Evolutionary conservation across 2,113 vertebrate genomes (phyloP).

Genomic region (Ictalurus furcatus): DNA sequence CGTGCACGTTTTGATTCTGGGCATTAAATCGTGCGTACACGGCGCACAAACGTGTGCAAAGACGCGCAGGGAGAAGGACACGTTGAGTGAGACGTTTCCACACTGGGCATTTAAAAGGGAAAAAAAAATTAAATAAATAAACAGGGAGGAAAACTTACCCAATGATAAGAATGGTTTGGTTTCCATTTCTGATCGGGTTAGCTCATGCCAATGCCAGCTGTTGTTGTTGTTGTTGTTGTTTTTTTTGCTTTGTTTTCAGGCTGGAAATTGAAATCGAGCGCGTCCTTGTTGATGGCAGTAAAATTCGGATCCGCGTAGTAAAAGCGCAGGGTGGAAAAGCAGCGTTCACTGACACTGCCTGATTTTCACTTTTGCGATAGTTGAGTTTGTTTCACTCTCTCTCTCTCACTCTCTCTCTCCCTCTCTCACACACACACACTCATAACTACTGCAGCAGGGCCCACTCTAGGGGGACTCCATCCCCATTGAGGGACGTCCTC

Average conservation of each 20-base stretch:
- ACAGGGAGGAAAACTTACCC: slow-evolving; percentile 70
- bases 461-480: slow-evolving; percentile 72
- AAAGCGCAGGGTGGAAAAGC: slow-evolving; percentile 62
- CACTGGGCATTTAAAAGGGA: neutral
- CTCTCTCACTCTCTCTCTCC: slow-evolving; percentile 48
- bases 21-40: neutral
- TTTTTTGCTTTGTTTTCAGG: slow-evolving; percentile 51
- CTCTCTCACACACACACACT: slow-evolving; percentile 37
- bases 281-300: neutral
- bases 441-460: slow-evolving; percentile 77
- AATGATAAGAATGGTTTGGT: slow-evolving; percentile 82
- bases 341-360: slow-evolving; percentile 57
- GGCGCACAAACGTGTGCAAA: neutral
- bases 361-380: slow-evolving; percentile 66
- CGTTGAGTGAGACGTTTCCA: neutral
- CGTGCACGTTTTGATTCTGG: neutral
- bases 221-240: neutral
- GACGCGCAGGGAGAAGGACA: no score
- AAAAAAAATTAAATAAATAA: no score
- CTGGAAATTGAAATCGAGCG: slow-evolving; percentile 17
- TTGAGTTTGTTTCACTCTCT: slow-evolving; percentile 62
- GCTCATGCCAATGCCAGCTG: slow-evolving; percentile 81
- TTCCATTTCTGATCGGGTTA: slow-evolving; percentile 75
- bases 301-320: slow-evolving; percentile 56
- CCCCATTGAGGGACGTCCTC: neutral